Evolutionary conservation across 2,113 vertebrate genomes (phyloP), one percentile per base, ranked within the genome.

Genomic region (Sapajus apella): DNA sequence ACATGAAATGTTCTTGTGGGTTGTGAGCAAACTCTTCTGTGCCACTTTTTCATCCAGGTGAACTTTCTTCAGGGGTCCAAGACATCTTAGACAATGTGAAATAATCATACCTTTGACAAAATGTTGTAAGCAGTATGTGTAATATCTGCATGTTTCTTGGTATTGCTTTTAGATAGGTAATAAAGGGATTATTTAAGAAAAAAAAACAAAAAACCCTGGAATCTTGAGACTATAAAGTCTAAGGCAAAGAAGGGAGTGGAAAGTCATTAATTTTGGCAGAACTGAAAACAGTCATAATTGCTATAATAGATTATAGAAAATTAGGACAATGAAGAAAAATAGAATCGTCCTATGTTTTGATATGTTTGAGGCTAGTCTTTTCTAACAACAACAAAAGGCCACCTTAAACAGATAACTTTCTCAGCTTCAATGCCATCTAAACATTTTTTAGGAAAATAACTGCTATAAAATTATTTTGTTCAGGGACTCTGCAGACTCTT

Each of bases 361-460:
- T 95, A 87, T 94, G 14, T 85, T 76, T 73, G 18, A 75, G 47
- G n/a, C 50, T 79, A 77, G 76, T 35, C n/a, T 81, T 93, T 88
- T 79, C 80, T 76, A 87, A 73, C 21, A 95, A 73, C 40, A 90
- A 47, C 9, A 84, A 90, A 1, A 91, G 20, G 18, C 20, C 14
- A 91, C 30, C 11, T 75, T 85, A 85, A 91, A 88, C 14, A 87
- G 66, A 75, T 9, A 87, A 68, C 55, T 37, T 73, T 66, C 50
- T 76, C 55, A 43, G 40, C 85, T 68, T 95, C 72, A 82, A 66
- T 47, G 45, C 9, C 58, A 76, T 87, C 81, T 50, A 55, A 96
- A 95, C 2, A 4, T 14, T 89, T 64, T 18, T 95, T 95, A 81
- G 30, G 35, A 77, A 90, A 94, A 92, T 43, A 95, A 94, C 13